Percentiles rank a stretch among this genome's conserved stretches.
These are phyloP conservation scores for Drosophila novamexicana DNA, from an alignment of 1,140 invertebrate species.

Conservation along the genomic window DNA sequence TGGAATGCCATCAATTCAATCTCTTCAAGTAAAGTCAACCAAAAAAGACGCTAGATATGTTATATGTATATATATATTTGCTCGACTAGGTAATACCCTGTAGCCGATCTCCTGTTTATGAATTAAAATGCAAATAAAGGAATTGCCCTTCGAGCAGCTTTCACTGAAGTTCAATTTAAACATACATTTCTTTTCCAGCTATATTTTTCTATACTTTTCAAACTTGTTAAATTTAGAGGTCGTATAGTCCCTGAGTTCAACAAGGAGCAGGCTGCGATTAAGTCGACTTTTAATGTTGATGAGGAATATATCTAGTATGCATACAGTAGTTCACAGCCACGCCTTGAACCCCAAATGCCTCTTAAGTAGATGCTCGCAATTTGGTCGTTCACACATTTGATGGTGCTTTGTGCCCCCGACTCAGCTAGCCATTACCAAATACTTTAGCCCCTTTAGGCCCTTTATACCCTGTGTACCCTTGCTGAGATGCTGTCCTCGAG, in stretches of 20 bases:
- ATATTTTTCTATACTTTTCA: no score
- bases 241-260: no score
- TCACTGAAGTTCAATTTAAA: background rate
- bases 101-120: no score
- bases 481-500: no score
- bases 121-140: no score
- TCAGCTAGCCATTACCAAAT: conserved; percentile 1
- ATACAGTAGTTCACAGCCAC: background rate
- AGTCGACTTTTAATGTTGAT: no score
- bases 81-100: background rate
- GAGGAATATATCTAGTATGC: background rate
- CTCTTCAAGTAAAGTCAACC: background rate
- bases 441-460: background rate
- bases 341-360: background rate
- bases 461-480: background rate
- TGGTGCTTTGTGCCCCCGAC: background rate
- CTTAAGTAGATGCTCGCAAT: background rate
- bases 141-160: no score
- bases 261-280: no score
- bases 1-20: conserved; percentile 14
- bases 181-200: background rate
- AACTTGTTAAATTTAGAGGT: no score
- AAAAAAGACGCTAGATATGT: background rate
- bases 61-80: background rate
- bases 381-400: background rate